Evolutionary conservation across 2,113 vertebrate species (phyloP).

Genomic region (Lepus europaeus): DNA sequence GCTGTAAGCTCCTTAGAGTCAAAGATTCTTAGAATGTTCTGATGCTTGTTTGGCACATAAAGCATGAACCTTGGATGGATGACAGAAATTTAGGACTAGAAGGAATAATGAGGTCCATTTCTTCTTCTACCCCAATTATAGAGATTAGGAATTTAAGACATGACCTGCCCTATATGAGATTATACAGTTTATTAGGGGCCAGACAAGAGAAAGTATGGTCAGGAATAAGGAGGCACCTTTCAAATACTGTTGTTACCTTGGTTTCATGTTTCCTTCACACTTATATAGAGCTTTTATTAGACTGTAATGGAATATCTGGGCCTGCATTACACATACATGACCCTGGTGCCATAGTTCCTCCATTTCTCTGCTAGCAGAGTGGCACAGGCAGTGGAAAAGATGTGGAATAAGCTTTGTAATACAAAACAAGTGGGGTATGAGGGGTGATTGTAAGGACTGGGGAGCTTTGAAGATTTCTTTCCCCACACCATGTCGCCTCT

Average conservation of each 20-base stretch:
- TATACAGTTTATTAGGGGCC: background rate
- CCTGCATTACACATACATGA: background rate
- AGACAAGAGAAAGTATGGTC: background rate
- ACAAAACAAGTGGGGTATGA: background rate
- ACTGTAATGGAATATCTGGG: background rate
- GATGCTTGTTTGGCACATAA: background rate
- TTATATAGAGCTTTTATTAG: background rate
- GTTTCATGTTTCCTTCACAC: background rate
- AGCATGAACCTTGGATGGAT: background rate
- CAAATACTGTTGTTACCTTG: background rate
- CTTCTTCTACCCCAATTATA: background rate
- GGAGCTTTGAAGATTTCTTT: background rate
- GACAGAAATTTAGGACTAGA: background rate
- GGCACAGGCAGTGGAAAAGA: background rate
- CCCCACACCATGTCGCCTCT: background rate
- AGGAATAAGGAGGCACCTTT: background rate
- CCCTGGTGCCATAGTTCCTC: background rate
- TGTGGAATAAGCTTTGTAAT: background rate
- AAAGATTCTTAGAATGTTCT: background rate
- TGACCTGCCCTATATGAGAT: background rate
- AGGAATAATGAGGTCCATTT: background rate
- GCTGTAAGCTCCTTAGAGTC: background rate
- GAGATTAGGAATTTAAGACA: background rate
- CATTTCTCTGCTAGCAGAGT: background rate
- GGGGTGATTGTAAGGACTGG: background rate